A percentile compares a stretch with the other conserved stretches of the same genome.
phyloP scores from a whole-genome alignment of 2,113 vertebrate genomes.

The Strix uralensis region DNA sequence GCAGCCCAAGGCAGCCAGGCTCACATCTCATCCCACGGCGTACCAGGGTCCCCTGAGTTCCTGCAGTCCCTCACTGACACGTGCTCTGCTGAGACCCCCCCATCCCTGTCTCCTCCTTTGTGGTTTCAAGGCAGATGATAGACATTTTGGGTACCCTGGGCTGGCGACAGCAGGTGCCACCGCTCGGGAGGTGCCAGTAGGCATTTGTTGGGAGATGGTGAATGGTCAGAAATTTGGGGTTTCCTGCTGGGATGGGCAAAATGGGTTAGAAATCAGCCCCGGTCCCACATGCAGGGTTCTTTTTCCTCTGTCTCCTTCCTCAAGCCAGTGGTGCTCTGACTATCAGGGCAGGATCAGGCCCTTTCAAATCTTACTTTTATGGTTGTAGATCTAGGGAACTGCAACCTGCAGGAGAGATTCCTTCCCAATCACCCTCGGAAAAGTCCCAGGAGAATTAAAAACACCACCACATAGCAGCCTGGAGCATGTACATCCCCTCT shows the following conservation, averaged over 20 bases:
- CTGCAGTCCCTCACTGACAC: background rate
- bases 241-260: background rate
- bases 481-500: rapidly evolving
- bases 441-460: background rate
- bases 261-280: background rate
- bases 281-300: rapidly evolving
- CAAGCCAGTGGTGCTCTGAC: background rate
- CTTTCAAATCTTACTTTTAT: background rate
- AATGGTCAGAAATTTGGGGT: background rate
- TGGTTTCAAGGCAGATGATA: background rate
- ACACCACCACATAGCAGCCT: rapidly evolving
- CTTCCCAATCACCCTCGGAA: background rate
- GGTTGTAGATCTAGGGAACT: background rate
- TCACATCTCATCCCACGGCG: rapidly evolving
- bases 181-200: background rate
- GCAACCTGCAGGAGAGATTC: background rate
- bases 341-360: background rate
- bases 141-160: background rate
- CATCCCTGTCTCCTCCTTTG: background rate
- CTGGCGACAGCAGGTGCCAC: background rate
- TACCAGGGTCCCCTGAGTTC: background rate
- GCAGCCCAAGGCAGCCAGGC: background rate
- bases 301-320: background rate
- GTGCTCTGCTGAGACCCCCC: background rate
- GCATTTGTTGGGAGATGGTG: rapidly evolving